Base-by-base conservation (phyloP, 1,140 invertebrate genomes). In the Platyura marginata region DNA sequence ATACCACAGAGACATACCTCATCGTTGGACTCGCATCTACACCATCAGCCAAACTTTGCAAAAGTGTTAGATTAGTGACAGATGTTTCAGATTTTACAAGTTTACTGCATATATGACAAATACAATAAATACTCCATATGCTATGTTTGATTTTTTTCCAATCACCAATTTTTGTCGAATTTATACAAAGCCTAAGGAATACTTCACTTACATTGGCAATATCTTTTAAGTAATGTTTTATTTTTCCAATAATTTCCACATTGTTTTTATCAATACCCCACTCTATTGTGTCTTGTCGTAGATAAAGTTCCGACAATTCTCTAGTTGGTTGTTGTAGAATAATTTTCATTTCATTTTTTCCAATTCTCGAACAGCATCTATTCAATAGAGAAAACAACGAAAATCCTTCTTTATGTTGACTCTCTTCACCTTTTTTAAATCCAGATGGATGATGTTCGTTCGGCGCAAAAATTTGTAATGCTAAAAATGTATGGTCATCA, bases 361-460 rank as follows among this genome's bases (percentile, higher is more conserved):
- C 42, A 22, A 38, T 29, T 1, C 15, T 5, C 1, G 42, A 44
- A 13, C 5, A 13, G 13, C 42, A 44, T 15, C 21, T 11, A 39
- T 44, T 44, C 16, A 44, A 10, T 9, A 44, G 15, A 29, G 19
- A 21, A 11, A 11, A 44, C 2, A 44, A 22, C n/a, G 42, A 44
- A 6, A 43, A 22, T 19, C 35, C 35, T 3, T 38, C 36, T 40
- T 9, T 22, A 5, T 10, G 8, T 5, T 9, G 5, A 15, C n/a
- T 39, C 3, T 22, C 13, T 6, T 16, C 15, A n/a, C 22, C 32
- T 19, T 8, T 19, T 39, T 44, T 44, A 13, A 44, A 44, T 16
- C 21, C 36, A 3, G 42, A 44, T 39, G 42, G 42, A 38, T 44
- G 42, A 38, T 44, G 21, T 29, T 38, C 21, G n/a, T n/a, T n/a